These are phyloP conservation scores for Cyanoliseus patagonus DNA, from an alignment of 2,113 vertebrate species.

Conservation along the genomic window DNA sequence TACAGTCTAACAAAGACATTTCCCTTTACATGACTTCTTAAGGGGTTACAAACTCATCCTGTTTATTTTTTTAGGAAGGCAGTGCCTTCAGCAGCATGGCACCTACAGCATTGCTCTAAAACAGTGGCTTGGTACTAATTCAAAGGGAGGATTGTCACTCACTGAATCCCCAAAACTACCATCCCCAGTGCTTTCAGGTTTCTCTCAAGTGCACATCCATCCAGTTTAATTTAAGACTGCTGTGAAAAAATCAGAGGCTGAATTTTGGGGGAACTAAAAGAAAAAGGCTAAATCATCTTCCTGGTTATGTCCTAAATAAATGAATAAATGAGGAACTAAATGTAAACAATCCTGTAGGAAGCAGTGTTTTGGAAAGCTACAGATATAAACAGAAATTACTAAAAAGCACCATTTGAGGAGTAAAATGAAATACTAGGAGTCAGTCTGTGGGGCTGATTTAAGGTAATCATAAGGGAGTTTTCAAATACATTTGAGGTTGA, in stretches of 20 bases:
- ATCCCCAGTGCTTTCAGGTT: not conserved
- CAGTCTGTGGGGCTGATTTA: slow-evolving; percentile 69
- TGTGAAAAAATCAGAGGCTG: not conserved
- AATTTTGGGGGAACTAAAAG: not conserved
- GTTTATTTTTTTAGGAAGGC: not conserved
- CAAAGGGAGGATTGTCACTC: not conserved
- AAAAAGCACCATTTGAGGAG: slow-evolving; percentile 41
- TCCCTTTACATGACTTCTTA: not conserved
- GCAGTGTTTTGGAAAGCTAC: not conserved
- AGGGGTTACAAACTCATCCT: not conserved
- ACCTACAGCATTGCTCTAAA: not conserved
- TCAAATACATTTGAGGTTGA: slow-evolving; percentile 68
- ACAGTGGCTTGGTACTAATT: not conserved
- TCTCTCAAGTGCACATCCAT: not conserved
- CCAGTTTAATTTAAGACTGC: not conserved
- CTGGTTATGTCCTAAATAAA: not conserved
- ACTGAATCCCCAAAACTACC: not conserved
- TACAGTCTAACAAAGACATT: not conserved
- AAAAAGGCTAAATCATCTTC: not conserved
- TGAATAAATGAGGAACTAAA: not conserved
- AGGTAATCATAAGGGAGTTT: slow-evolving; percentile 65
- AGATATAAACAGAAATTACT: slow-evolving; percentile 44
- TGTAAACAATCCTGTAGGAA: not conserved
- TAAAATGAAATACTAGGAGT: slow-evolving; percentile 68
- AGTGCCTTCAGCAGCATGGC: rapidly evolving